A percentile compares a stretch with the other conserved stretches of the same genome.
phyloP scores from a whole-genome alignment of 2,113 vertebrate species.

The Prionailurus bengalensis region DNA sequence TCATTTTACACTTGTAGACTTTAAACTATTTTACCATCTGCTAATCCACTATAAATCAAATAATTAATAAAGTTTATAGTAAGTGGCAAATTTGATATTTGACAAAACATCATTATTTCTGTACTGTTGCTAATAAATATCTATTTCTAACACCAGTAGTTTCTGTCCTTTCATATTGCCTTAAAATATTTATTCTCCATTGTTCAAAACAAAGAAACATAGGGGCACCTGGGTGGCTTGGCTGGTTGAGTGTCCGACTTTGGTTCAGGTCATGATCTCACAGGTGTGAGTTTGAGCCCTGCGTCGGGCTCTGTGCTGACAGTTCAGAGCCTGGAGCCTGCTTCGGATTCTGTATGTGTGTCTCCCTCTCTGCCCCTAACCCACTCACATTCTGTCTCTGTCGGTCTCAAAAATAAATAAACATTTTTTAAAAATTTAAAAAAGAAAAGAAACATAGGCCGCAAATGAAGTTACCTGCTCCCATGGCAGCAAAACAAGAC shows the following conservation, averaged over 20 bases:
- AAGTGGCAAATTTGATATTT: conserved; percentile 59
- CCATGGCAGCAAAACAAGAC: background rate
- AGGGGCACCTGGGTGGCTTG: too few species aligned
- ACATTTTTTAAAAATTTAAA: too few species aligned
- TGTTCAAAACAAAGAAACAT: background rate
- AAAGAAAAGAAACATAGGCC: background rate
- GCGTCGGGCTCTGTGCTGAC: too few species aligned
- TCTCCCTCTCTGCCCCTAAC: too few species aligned
- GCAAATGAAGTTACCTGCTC: background rate
- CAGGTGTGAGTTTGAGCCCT: too few species aligned
- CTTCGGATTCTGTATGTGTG: too few species aligned
- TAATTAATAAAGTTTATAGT: conserved; percentile 63
- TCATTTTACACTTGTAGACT: conserved; percentile 60
- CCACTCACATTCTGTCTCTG: too few species aligned
- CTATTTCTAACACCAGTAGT: conserved; percentile 78
- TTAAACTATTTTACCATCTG: conserved; percentile 72
- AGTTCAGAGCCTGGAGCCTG: too few species aligned
- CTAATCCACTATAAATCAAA: conserved; percentile 55
- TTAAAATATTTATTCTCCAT: conserved; percentile 75
- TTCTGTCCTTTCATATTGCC: conserved; percentile 75
- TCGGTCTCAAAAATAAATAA: too few species aligned
- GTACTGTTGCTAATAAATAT: conserved; percentile 54
- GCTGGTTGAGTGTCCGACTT: too few species aligned
- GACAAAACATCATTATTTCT: conserved; percentile 55
- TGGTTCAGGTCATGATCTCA: too few species aligned